These are phyloP conservation scores for Ophion ventricosus DNA, from an alignment of 2,888 invertebrate species.

Conservation along the genomic window DNA sequence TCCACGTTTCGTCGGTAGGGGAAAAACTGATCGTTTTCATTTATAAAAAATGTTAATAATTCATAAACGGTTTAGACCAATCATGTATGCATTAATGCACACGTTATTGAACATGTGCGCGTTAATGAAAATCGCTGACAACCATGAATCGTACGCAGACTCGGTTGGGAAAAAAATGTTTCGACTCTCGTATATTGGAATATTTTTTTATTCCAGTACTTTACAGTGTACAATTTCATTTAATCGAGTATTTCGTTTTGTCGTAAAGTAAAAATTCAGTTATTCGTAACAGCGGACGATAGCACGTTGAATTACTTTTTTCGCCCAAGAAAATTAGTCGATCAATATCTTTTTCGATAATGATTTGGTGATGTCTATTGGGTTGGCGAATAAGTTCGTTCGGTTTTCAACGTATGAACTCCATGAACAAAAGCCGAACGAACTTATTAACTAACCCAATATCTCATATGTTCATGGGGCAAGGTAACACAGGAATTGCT, in stretches of 20 bases:
- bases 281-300: background rate
- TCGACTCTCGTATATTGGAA: background rate
- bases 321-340: background rate
- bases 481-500: background rate
- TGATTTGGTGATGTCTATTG: background rate
- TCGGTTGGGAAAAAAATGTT: background rate
- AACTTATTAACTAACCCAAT: too few relatives aligned
- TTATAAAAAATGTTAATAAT: too few relatives aligned
- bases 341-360: background rate
- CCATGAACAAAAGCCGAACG: too few relatives aligned
- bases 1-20: too few relatives aligned
- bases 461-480: background rate
- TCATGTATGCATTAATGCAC: background rate
- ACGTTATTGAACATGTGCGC: background rate
- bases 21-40: too few relatives aligned
- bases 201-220: conserved; percentile 3
- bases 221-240: conserved; percentile 15
- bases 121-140: background rate
- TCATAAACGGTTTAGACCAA: too few relatives aligned
- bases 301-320: background rate
- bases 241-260: conserved; percentile 2
- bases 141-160: background rate
- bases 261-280: background rate
- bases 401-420: too few relatives aligned
- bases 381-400: too few relatives aligned